A percentile compares a stretch with the other conserved stretches of the same genome.
phyloP scores from a whole-genome alignment of 2,797 vertebrate genomes.

The Mus caroli region DNA sequence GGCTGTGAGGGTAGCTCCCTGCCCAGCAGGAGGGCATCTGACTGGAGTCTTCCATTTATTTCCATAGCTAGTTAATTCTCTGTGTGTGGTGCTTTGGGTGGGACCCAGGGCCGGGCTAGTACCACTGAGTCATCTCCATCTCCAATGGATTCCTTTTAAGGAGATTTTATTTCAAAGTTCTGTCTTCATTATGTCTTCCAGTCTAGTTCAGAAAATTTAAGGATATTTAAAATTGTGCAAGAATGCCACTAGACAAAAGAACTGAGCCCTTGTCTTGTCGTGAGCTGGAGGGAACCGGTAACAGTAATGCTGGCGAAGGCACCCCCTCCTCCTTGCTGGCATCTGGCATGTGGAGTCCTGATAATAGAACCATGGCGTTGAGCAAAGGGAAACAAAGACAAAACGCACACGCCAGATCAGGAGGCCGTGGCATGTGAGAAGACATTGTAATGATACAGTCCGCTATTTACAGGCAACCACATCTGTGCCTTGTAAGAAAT shows the following conservation, averaged over 20 bases:
- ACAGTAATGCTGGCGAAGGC: not conserved
- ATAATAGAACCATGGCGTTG: slow-evolving; percentile 50
- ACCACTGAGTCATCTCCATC: not conserved
- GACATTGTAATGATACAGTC: not conserved
- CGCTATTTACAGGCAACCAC: not conserved
- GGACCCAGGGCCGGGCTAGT: not conserved
- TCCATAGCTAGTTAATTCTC: not conserved
- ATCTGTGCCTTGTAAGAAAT: slow-evolving; percentile 30
- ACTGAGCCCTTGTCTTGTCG: slow-evolving; percentile 26
- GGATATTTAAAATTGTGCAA: slow-evolving; percentile 32
- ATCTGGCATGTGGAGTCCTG: slow-evolving; percentile 1
- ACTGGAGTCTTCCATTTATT: not conserved
- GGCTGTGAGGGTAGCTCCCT: not conserved
- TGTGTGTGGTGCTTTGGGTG: not conserved
- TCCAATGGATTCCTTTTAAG: not conserved
- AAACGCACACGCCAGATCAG: not conserved
- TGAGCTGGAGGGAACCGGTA: not conserved
- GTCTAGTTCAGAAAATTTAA: slow-evolving; percentile 44
- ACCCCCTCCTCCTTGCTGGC: not conserved
- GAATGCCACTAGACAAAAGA: slow-evolving; percentile 24
- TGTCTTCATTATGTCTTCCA: slow-evolving; percentile 41
- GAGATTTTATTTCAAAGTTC: slow-evolving; percentile 45
- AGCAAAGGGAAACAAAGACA: slow-evolving; percentile 25
- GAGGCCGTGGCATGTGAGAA: not conserved
- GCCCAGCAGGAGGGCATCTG: not conserved